Percentiles rank a stretch among this genome's conserved stretches.
Evolutionary conservation across 2,113 vertebrate genomes (phyloP).

Genomic region (Cromileptes altivelis): DNA sequence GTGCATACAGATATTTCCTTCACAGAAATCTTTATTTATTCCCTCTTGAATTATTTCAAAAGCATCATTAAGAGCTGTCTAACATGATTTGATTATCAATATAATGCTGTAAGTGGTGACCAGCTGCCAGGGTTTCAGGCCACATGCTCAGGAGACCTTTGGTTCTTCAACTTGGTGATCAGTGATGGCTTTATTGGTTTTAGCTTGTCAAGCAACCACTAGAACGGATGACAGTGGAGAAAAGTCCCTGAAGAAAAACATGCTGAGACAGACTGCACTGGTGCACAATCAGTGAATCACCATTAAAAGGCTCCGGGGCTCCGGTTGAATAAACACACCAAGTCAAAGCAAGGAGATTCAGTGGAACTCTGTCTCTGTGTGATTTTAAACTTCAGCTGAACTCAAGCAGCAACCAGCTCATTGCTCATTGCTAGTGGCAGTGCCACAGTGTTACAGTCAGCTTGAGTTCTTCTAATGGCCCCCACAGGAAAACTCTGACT

Average conservation of each 20-base stretch:
- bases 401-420: background rate
- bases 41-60: background rate
- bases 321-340: background rate
- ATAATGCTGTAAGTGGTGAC: background rate
- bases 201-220: background rate
- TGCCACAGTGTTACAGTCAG: background rate
- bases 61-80: background rate
- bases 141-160: background rate
- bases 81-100: background rate
- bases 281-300: slow-evolving; percentile 7
- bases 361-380: slow-evolving; percentile 2
- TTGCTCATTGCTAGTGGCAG: background rate
- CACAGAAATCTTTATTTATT: too few species aligned
- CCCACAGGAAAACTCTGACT: background rate
- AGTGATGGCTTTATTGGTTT: background rate
- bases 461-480: background rate
- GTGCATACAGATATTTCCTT: too few species aligned
- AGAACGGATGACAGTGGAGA: slow-evolving; percentile 9
- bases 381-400: slow-evolving; percentile 6
- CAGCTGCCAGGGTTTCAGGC: background rate
- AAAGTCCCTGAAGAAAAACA: slow-evolving; percentile 2
- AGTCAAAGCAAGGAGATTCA: background rate
- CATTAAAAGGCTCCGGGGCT: slow-evolving; percentile 2
- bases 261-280: slow-evolving; percentile 23
- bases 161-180: background rate